Base-by-base conservation (phyloP, 2,113 vertebrate genomes). In the Pithys albifrons region DNA sequence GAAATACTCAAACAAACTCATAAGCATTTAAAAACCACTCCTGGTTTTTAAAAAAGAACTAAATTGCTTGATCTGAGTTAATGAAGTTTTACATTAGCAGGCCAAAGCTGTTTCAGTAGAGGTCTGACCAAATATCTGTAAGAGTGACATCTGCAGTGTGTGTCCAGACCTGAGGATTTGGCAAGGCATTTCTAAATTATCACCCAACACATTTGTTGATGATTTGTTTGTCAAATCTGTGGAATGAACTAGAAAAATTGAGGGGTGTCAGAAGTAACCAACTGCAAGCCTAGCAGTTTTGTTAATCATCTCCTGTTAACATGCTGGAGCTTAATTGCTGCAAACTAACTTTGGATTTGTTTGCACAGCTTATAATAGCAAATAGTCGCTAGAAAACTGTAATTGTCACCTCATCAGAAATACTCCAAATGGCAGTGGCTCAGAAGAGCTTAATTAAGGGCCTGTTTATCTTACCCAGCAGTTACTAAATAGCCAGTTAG, bases 311-410 rank as follows among this genome's bases (percentile, higher is more conserved):
- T 87, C 73, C 51, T 85, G 70, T 25, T 72, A 82, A 75, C 57
- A 39, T 19, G 24, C 74, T 76, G 66, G 24, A 73, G 52, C n/a
- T 93, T 85, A 72, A 61, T n/a, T 85, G 35, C 75, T 90, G 52
- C 71, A 79, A 79, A 95, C 49, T 58, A 90, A 93, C 88, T 88
- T 88, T 51, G 48, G 52, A 82, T 76, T 82, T 70, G 48, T 77
- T 91, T 93, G 85, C 67, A 73, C 75, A 67, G 66, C 10, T 88
- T 88, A 28, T 23, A 58, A 84, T 2, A 58, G 72, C 51, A 80
- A 92, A 76, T 12, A 76, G 28, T 39, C 37, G 57, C 85, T 65
- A 61, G 61, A 89, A 93, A 78, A 82, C 45, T 72, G 41, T 31
- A 89, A 76, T 8, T 78, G 61, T 52, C 49, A 58, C 51, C 37